Evolutionary conservation across 2,797 vertebrate species (phyloP).

Genomic region (Chromis chromis): DNA sequence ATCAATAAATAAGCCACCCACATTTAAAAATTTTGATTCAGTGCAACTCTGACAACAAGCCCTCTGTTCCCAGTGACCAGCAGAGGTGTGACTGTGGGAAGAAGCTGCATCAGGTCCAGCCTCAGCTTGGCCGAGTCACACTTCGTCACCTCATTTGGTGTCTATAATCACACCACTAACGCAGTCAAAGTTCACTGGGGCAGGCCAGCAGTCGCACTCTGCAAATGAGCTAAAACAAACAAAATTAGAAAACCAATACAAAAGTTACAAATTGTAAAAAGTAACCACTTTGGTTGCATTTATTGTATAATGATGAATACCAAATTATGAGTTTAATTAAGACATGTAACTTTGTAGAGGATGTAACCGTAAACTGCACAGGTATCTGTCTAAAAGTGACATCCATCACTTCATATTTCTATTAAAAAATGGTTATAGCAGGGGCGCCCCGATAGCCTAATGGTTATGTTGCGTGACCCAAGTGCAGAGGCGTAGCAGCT

Average conservation of each 20-base stretch:
- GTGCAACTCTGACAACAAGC: background rate
- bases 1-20: background rate
- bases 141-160: conserved; percentile 72
- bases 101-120: background rate
- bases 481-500: too few relatives aligned
- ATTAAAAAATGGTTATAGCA: background rate
- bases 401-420: background rate
- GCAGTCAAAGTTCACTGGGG: conserved; percentile 52
- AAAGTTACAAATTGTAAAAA: background rate
- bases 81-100: conserved; percentile 76
- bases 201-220: background rate
- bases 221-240: conserved; percentile 3
- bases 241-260: background rate
- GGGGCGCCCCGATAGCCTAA: too few relatives aligned
- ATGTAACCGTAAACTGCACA: background rate
- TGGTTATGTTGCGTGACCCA: too few relatives aligned
- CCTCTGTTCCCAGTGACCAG: background rate
- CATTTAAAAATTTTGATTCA: background rate
- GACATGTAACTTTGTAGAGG: background rate
- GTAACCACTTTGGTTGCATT: background rate
- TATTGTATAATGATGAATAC: background rate
- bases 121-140: conserved; percentile 56
- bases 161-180: conserved; percentile 65
- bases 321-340: background rate
- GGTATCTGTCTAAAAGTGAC: background rate